A percentile compares a stretch with the other conserved stretches of the same genome.
phyloP scores from a whole-genome alignment of 2,797 vertebrate genomes.

The Xiphophorus birchmanni region DNA sequence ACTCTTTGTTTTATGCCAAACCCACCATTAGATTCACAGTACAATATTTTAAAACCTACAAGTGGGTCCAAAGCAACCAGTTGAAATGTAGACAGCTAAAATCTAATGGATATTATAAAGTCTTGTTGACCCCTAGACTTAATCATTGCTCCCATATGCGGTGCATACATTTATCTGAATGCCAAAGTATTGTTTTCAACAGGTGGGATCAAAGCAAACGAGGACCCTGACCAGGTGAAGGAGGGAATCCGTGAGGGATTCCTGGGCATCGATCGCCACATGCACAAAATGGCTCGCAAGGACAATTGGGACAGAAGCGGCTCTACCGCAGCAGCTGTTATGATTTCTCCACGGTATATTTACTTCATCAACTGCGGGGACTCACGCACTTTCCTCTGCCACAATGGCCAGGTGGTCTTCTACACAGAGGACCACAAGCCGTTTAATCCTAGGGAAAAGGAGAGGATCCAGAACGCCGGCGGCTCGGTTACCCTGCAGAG shows the following conservation, averaged over 20 bases:
- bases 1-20: not conserved
- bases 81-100: not conserved
- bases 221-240: conserved; percentile 79
- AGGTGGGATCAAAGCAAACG: conserved; percentile 64
- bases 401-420: conserved; percentile 78
- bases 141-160: not conserved
- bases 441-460: conserved; percentile 82
- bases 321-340: conserved; percentile 75
- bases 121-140: not conserved
- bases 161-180: not conserved
- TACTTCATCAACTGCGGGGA: conserved; percentile 87
- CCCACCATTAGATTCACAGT: not conserved
- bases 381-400: conserved; percentile 82
- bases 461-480: conserved; percentile 85
- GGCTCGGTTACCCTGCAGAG: conserved; percentile 83
- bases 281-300: conserved; percentile 76
- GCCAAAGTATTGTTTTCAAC: conserved; percentile 17
- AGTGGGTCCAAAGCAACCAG: not conserved
- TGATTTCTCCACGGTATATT: conserved; percentile 76
- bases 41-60: not conserved
- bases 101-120: not conserved
- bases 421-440: conserved; percentile 88
- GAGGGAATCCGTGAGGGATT: conserved; percentile 78
- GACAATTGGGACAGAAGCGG: conserved; percentile 80
- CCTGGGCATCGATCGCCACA: conserved; percentile 79